These are phyloP conservation scores for Tonatia bakeri DNA, from an alignment of 2,113 vertebrate genomes.

Conservation along the genomic window DNA sequence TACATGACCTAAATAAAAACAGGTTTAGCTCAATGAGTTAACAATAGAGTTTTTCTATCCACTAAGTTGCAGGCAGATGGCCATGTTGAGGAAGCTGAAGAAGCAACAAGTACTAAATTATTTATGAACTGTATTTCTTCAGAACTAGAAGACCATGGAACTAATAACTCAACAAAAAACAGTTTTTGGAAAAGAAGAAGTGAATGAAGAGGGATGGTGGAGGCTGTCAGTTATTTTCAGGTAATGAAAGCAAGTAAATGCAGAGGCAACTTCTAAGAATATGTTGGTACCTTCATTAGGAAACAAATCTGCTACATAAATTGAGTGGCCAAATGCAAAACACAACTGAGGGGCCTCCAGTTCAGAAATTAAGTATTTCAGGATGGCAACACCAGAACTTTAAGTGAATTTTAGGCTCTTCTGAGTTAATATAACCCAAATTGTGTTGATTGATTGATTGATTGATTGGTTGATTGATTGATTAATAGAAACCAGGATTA, in stretches of 20 bases:
- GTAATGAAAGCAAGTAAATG: background rate
- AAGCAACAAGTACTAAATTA: background rate
- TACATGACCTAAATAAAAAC: background rate
- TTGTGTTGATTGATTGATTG: background rate
- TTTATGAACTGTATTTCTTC: background rate
- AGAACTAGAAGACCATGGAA: background rate
- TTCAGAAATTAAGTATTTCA: background rate
- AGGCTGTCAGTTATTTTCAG: background rate
- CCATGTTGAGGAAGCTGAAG: background rate
- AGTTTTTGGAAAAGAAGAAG: background rate
- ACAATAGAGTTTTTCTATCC: background rate
- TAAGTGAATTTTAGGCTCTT: background rate
- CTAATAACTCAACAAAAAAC: background rate
- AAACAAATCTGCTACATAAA: background rate
- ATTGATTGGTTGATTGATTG: background rate
- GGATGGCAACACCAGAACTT: background rate
- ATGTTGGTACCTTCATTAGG: background rate
- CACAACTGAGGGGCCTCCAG: background rate
- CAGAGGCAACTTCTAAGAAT: background rate
- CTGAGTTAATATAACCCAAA: background rate
- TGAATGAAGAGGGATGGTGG: background rate
- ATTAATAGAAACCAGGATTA: background rate
- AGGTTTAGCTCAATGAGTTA: background rate
- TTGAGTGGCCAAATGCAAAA: background rate
- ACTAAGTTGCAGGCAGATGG: background rate